These are phyloP conservation scores for Pseudochromis fuscus DNA, from an alignment of 2,797 vertebrate species.

Conservation along the genomic window DNA sequence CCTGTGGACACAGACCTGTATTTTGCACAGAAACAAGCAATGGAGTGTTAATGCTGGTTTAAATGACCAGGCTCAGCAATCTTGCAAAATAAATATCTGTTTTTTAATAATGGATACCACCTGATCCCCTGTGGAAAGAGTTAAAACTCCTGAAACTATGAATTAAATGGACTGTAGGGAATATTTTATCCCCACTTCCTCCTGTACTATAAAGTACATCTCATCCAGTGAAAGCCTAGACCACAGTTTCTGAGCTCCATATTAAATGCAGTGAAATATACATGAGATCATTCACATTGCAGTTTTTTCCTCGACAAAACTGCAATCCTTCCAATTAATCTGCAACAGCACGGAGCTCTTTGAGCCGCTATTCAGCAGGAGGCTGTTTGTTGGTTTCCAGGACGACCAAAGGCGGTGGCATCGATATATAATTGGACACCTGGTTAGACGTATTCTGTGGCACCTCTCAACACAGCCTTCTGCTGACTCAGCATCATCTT, in stretches of 20 bases:
- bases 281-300: not conserved
- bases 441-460: constrained; percentile 34
- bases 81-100: no score
- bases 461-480: constrained; percentile 31
- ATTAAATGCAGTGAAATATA: constrained; percentile 47
- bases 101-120: no score
- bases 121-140: no score
- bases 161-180: no score
- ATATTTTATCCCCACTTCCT: no score
- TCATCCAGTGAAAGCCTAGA: no score
- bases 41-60: no score
- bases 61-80: no score
- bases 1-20: no score
- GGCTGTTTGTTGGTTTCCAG: constrained; percentile 33
- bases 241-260: constrained; percentile 1
- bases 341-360: constrained; percentile 25
- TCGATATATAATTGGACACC: constrained; percentile 70
- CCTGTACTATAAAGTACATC: no score
- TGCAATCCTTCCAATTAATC: constrained; percentile 3
- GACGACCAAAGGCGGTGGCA: constrained; percentile 33
- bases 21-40: no score
- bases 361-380: constrained; percentile 12
- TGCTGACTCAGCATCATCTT: constrained; percentile 73
- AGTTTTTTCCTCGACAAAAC: not conserved
- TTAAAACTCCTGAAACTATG: no score